Conservation (phyloP, 2,888 invertebrate genomes). For the Brenthis daphne region DNA sequence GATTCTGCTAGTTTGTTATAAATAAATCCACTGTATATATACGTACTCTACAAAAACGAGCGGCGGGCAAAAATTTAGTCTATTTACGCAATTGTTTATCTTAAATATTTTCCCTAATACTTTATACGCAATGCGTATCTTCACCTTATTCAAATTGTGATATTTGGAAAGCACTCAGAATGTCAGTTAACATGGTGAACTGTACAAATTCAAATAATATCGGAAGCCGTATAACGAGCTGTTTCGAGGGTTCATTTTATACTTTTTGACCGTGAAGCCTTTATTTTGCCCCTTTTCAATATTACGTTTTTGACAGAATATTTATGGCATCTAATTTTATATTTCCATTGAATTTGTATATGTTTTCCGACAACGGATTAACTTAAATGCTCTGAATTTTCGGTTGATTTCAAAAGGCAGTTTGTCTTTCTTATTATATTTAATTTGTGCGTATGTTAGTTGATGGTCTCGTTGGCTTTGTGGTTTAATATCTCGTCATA, state of each 20-base stretch:
- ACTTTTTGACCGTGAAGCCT: conserved; percentile 32
- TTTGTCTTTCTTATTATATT: too few relatives aligned
- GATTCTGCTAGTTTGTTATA: too few relatives aligned
- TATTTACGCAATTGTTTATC: too few relatives aligned
- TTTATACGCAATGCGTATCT: not conserved
- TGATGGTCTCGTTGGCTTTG: too few relatives aligned
- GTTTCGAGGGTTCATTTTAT: conserved; percentile 35
- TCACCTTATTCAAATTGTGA: not conserved
- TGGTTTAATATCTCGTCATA: too few relatives aligned
- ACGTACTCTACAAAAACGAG: too few relatives aligned
- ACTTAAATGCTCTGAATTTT: too few relatives aligned
- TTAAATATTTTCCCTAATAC: not conserved
- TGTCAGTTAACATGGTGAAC: conserved; percentile 27
- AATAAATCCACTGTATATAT: too few relatives aligned
- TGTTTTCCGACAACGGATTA: not conserved
- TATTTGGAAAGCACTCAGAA: conserved; percentile 23
- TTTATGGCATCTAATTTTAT: conserved; percentile 4
- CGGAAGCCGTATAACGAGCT: conserved; percentile 33
- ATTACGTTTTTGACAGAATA: conserved; percentile 5
- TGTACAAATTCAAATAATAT: conserved; percentile 36
- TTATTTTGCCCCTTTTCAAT: conserved; percentile 17
- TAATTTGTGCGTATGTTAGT: too few relatives aligned
- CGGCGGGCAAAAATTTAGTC: too few relatives aligned
- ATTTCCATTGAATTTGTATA: conserved; percentile 1
- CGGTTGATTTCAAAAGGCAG: too few relatives aligned